Base-by-base conservation (phyloP, 2,797 vertebrate genomes). In the Micrastur ruficollis region DNA sequence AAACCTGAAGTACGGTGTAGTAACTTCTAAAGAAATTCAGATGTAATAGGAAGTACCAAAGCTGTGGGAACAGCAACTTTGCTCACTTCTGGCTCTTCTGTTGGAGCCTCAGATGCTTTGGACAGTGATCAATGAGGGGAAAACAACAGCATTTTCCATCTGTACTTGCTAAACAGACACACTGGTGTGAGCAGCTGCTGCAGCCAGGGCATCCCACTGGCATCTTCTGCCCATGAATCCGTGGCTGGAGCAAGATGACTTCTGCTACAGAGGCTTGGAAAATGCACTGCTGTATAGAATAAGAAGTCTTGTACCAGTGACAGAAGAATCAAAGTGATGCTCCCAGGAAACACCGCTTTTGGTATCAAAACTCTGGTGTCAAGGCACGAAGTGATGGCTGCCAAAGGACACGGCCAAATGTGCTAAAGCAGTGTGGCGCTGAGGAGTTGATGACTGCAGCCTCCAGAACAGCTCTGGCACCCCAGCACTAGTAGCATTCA, bases 91-190 rank as follows among this genome's bases (percentile, higher is more conserved):
- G 61, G 61, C 65, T 91, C 16, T 73, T 86, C 62, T 65, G 25
- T 44, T 93, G 32, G 40, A 74, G 65, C 53, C 61, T 96, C 75
- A 66, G 75, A 86, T 89, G 79, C 62, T 86, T 95, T 95, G 93
- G 72, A 92, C 67, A 81, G 65, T 87, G 90, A 93, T 87, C 81
- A 91, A 21, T 87, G 71, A 71, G 61, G 40, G 36, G 26, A 71
- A 93, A 85, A 94, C 62, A 88, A 27, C 44, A 90, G 74, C 15
- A 23, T 92, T 93, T 96, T 83, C 90, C 62, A 84, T 90, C 65
- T 85, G 53, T 62, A 42, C 65, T 87, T 95, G 67, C 49, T 95
- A 82, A 93, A 85, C 19, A 72, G 81, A 58, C 25, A 74, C 53
- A 32, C 32, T 81, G 67, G 74, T 73, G 80, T 44, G 46, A 94